Evolutionary conservation across 1,140 invertebrate genomes (phyloP).

Genomic region (Diuraphis noxia): DNA sequence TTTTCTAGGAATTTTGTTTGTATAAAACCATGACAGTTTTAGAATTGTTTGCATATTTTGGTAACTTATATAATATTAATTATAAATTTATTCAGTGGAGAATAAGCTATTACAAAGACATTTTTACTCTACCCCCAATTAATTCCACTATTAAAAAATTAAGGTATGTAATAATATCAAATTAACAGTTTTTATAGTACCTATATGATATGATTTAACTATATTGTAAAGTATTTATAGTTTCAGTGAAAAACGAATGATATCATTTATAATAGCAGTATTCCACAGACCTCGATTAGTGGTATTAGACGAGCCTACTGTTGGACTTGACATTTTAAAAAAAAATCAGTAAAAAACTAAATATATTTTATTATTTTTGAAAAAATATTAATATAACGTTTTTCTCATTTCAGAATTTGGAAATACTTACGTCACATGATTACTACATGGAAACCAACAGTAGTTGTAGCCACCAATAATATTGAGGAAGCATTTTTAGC

Average conservation of each 20-base stretch:
- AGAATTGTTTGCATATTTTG: slow-evolving; percentile 23
- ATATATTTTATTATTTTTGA: too few relatives aligned
- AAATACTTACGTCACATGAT: background rate
- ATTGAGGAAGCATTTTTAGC: slow-evolving; percentile 42
- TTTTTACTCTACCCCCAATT: background rate
- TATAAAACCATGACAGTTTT: slow-evolving; percentile 15
- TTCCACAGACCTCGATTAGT: slow-evolving; percentile 42
- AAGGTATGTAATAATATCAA: background rate
- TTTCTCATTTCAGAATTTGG: slow-evolving; percentile 14
- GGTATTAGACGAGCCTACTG: slow-evolving; percentile 41
- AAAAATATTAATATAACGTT: background rate
- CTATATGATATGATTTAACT: background rate
- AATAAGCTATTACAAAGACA: slow-evolving; percentile 12
- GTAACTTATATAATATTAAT: slow-evolving; percentile 42
- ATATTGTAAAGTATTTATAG: slow-evolving; percentile 4
- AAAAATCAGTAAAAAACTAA: slow-evolving; percentile 28
- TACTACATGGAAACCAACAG: slow-evolving; percentile 31
- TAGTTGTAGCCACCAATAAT: slow-evolving; percentile 40
- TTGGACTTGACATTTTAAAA: slow-evolving; percentile 33
- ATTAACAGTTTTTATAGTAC: background rate
- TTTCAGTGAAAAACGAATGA: slow-evolving; percentile 38
- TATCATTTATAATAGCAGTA: slow-evolving; percentile 36
- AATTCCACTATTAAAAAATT: background rate
- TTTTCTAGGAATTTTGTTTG: slow-evolving; percentile 13
- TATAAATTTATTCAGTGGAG: background rate